These are phyloP conservation scores for Perca fluviatilis DNA, from an alignment of 2,113 vertebrate genomes.

Conservation along the genomic window DNA sequence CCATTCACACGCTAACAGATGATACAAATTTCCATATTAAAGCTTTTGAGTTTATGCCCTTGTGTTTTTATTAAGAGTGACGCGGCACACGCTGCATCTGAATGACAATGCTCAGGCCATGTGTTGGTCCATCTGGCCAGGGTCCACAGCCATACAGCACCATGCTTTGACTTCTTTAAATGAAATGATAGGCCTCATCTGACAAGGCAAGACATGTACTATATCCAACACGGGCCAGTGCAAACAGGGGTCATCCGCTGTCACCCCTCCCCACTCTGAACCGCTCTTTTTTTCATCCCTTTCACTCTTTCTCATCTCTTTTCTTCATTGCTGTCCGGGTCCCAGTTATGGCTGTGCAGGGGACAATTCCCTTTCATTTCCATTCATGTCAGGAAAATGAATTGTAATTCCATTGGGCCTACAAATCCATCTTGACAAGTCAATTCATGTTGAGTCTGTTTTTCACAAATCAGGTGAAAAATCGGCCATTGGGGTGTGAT, in stretches of 20 bases:
- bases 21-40: slow-evolving; percentile 40
- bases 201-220: slow-evolving; percentile 23
- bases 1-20: slow-evolving; percentile 48
- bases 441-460: slow-evolving; percentile 42
- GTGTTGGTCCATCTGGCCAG: slow-evolving; percentile 74
- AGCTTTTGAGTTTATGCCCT: slow-evolving; percentile 47
- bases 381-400: slow-evolving; percentile 60
- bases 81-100: slow-evolving; percentile 65
- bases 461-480: slow-evolving; percentile 34
- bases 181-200: slow-evolving; percentile 46
- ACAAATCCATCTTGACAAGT: slow-evolving; percentile 40
- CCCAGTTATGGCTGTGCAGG: slow-evolving; percentile 28
- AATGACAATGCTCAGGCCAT: slow-evolving; percentile 77
- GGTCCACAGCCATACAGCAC: slow-evolving; percentile 12
- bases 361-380: slow-evolving; percentile 60
- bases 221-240: slow-evolving; percentile 26
- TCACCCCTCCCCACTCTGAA: not conserved
- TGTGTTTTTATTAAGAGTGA: slow-evolving; percentile 54
- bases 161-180: slow-evolving; percentile 44
- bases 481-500: slow-evolving; percentile 2
- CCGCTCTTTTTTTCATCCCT: slow-evolving; percentile 3
- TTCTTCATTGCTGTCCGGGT: slow-evolving; percentile 53
- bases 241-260: slow-evolving; percentile 55
- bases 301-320: slow-evolving; percentile 5
- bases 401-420: slow-evolving; percentile 49